phyloP scores from a whole-genome alignment of 2,888 invertebrate species.

The Thera obeliscata region DNA sequence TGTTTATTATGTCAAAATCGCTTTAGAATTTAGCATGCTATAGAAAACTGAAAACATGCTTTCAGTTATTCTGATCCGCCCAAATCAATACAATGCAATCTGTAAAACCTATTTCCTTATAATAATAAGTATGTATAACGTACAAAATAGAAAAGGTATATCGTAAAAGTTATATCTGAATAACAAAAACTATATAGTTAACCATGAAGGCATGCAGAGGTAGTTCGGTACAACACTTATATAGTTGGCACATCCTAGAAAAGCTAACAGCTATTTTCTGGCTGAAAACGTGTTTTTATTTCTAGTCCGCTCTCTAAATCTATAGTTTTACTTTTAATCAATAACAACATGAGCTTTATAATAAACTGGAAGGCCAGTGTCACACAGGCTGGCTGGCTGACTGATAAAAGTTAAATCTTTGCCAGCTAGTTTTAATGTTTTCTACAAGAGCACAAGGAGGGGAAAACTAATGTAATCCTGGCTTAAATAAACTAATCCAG shows the following conservation, averaged over 20 bases:
- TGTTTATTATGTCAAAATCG: constrained; percentile 74
- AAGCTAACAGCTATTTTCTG: neutral
- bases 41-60: constrained; percentile 67
- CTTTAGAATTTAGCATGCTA: constrained; percentile 69
- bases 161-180: constrained; percentile 58
- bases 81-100: constrained; percentile 28
- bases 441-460: neutral
- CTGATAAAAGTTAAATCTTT: neutral
- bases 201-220: constrained; percentile 79
- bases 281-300: constrained; percentile 8
- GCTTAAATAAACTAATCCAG: constrained; percentile 43
- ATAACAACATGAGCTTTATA: constrained; percentile 16
- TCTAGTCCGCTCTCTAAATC: constrained; percentile 23
- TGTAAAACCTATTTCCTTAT: constrained; percentile 55
- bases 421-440: neutral
- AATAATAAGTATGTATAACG: constrained; percentile 63
- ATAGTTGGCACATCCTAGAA: constrained; percentile 47
- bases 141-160: constrained; percentile 69
- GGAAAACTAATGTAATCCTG: constrained; percentile 8
- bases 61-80: constrained; percentile 48
- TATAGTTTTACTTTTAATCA: constrained; percentile 14
- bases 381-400: neutral
- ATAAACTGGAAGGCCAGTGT: constrained; percentile 16
- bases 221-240: constrained; percentile 72
- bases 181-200: constrained; percentile 77